phyloP scores from a whole-genome alignment of 2,113 vertebrate species.

The Seriola rivoliana region DNA sequence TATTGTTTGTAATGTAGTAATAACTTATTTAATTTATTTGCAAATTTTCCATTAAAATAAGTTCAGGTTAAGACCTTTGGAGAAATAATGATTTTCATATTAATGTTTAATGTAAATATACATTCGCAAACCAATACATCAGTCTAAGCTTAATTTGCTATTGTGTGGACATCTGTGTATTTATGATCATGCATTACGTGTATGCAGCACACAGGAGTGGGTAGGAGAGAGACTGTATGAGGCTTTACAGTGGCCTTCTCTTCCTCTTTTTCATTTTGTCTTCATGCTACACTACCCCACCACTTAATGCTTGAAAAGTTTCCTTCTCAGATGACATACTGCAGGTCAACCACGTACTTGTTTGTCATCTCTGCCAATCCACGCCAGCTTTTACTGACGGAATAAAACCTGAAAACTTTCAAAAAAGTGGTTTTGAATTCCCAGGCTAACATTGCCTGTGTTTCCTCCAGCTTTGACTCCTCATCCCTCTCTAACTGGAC shows the following conservation, averaged over 20 bases:
- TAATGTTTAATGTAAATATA: not conserved
- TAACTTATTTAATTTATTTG: not conserved
- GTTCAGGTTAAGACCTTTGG: not conserved
- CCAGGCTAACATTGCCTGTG: slow-evolving; percentile 77
- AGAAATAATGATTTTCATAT: not conserved
- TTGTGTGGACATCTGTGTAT: not conserved
- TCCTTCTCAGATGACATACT: slow-evolving; percentile 75
- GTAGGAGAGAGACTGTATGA: not conserved
- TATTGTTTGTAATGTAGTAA: not conserved
- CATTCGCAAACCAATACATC: not conserved
- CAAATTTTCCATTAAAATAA: not conserved
- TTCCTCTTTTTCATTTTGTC: slow-evolving; percentile 4
- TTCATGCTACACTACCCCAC: slow-evolving; percentile 30
- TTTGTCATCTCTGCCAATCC: slow-evolving; percentile 81
- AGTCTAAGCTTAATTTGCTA: not conserved
- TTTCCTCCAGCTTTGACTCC: slow-evolving; percentile 72
- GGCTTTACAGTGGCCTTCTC: not conserved
- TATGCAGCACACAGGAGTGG: slow-evolving; percentile 9
- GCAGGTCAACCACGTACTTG: slow-evolving; percentile 54
- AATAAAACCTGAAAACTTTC: slow-evolving; percentile 67
- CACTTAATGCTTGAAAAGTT: slow-evolving; percentile 74
- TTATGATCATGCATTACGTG: not conserved
- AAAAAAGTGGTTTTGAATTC: slow-evolving; percentile 78
- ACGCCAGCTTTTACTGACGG: slow-evolving; percentile 74
- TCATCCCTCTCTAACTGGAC: slow-evolving; percentile 73